Evolutionary conservation across 2,797 vertebrate species (phyloP), one percentile per base, ranked within the genome.

Genomic region (Poeciliopsis paucimaculata): DNA sequence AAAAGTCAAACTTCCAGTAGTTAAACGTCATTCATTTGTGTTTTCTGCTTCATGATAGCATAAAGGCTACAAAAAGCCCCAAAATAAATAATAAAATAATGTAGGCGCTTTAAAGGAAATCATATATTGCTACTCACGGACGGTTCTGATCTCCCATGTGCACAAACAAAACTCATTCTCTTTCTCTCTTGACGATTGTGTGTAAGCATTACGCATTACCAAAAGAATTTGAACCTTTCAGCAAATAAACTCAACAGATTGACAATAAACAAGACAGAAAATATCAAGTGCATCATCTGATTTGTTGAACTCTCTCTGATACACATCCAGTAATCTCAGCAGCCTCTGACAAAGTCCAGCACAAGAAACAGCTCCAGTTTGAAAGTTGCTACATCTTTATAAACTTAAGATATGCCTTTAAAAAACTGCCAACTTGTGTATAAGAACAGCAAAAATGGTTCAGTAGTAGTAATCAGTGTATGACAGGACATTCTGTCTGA

Each of bases 11-110:
- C 81, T 92, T 94, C 90, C 92, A 93, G 91, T 93, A 90, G 86
- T 94, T 83, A 87, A 82, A 91, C 90, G 93, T 94, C 89, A 93
- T 89, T 94, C 89, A 93, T 89, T 90, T 91, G 80, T 92, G 89
- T 89, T 91, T 91, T 91, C 92, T 93, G 93, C 92, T 92, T 88
- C 83, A 26, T 87, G 81, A 91, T 89, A 85, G 73, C 89, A 91
- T 93, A 89, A 91, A 77, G 78, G 93, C 88, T 88, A 90, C 81
- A 90, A 76, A 91, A 89, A 87, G 85, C 73, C 81, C 83, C 41
- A 92, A 93, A 93, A 93, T 92, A 93, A 90, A 86, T 86, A 87
- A 82, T 84, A 85, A 82, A 76, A 84, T 87, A 88, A 87, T 73
- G 87, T 82, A 89, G 86, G 84, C 89, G 90, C 90, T 88, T 81